A percentile compares a stretch with the other conserved stretches of the same genome.
These are phyloP conservation scores for Scortum barcoo DNA, from an alignment of 2,113 vertebrate species.

Conservation along the genomic window DNA sequence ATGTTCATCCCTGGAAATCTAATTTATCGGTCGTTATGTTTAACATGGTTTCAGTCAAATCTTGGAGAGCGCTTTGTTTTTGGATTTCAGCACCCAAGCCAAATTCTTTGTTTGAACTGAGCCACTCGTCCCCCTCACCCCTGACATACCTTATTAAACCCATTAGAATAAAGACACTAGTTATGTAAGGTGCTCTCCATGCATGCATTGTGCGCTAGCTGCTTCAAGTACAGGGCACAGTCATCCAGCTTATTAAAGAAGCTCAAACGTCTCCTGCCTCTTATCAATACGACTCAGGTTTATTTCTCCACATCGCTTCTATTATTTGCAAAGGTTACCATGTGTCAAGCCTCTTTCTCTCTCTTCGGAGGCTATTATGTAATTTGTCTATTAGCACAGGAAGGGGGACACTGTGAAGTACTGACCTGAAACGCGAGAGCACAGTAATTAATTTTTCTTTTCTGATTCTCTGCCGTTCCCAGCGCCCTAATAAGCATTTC, in stretches of 20 bases:
- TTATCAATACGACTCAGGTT: conserved; percentile 36
- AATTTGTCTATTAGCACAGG: conserved; percentile 68
- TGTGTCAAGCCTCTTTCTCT: conserved; percentile 42
- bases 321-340: conserved; percentile 59
- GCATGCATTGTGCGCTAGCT: conserved; percentile 22
- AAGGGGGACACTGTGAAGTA: conserved; percentile 75
- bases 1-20: not conserved
- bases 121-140: not conserved
- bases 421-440: conserved; percentile 71
- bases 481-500: conserved; percentile 55
- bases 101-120: conserved; percentile 29
- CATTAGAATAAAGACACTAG: conserved; percentile 58
- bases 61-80: conserved; percentile 25
- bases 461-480: conserved; percentile 59
- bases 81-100: conserved; percentile 15
- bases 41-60: not conserved
- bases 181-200: conserved; percentile 55
- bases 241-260: conserved; percentile 35
- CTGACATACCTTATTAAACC: conserved; percentile 43
- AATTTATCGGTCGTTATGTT: not conserved
- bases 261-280: conserved; percentile 28
- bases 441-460: conserved; percentile 63
- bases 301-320: conserved; percentile 51
- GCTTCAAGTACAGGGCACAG: conserved; percentile 18
- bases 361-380: conserved; percentile 63